Conservation (phyloP, 2,113 vertebrate species). For the Otocyon megalotis region DNA sequence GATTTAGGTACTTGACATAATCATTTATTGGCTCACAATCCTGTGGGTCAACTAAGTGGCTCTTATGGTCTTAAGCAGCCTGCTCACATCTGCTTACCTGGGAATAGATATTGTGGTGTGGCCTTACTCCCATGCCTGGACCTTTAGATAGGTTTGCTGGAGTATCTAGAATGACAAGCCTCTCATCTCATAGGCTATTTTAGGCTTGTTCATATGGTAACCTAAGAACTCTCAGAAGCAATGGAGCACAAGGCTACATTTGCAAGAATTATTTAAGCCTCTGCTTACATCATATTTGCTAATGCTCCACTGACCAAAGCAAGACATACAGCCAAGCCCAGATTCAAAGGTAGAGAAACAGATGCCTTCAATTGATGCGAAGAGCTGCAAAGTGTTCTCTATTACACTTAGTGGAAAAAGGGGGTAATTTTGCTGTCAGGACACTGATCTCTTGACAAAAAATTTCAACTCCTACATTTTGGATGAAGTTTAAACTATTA, state of each 20-base stretch:
- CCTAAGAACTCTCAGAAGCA: not conserved
- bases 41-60: not conserved
- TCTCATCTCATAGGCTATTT: not conserved
- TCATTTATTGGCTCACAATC: not conserved
- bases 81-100: not conserved
- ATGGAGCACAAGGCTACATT: not conserved
- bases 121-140: not conserved
- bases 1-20: not conserved
- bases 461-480: not conserved
- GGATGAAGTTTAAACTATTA: not conserved
- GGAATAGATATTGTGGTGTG: not conserved
- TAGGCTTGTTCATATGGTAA: not conserved
- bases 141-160: not conserved
- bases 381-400: not conserved
- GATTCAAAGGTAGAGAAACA: not conserved
- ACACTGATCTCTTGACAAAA: not conserved
- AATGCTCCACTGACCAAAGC: not conserved
- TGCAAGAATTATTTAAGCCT: not conserved
- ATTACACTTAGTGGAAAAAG: not conserved
- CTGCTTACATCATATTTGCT: not conserved
- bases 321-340: not conserved
- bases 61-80: not conserved
- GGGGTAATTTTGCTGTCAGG: not conserved
- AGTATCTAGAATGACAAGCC: not conserved
- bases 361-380: not conserved